Conservation (phyloP, 2,888 invertebrate genomes). For the Protula sp. region DNA sequence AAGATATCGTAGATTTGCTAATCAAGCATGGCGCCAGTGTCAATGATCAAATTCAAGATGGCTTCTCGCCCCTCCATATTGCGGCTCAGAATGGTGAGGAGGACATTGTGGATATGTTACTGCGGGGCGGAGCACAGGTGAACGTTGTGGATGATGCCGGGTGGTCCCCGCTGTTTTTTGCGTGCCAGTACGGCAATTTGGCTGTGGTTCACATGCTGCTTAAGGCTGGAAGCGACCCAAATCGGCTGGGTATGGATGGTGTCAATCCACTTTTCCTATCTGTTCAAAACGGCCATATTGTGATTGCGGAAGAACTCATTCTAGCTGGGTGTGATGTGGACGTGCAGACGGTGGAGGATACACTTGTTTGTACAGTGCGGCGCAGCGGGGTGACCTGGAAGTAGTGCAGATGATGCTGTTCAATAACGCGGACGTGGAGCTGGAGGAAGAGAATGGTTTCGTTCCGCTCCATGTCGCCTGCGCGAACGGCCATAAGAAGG, state of each 20-base stretch:
- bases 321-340: slow-evolving; percentile 22
- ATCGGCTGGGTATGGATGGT: slow-evolving; percentile 16
- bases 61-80: slow-evolving; percentile 27
- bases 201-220: slow-evolving; percentile 18
- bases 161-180: slow-evolving; percentile 29
- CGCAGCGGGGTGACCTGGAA: slow-evolving; percentile 28
- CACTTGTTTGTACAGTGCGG: slow-evolving; percentile 25
- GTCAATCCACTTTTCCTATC: slow-evolving; percentile 23
- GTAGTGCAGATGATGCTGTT: slow-evolving; percentile 28
- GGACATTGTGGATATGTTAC: slow-evolving; percentile 19
- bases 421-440: slow-evolving; percentile 21
- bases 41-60: slow-evolving; percentile 21
- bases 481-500: slow-evolving; percentile 24
- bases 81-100: slow-evolving; percentile 26
- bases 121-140: slow-evolving; percentile 22
- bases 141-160: slow-evolving; percentile 25
- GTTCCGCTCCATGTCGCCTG: slow-evolving; percentile 27
- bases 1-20: slow-evolving; percentile 18
- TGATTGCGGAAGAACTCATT: slow-evolving; percentile 24
- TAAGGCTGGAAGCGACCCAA: slow-evolving; percentile 19
- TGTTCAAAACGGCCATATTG: slow-evolving; percentile 29
- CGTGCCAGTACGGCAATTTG: slow-evolving; percentile 25
- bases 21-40: slow-evolving; percentile 20
- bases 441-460: slow-evolving; percentile 23
- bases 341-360: slow-evolving; percentile 20